A percentile compares a stretch with the other conserved stretches of the same genome.
These are phyloP conservation scores for Nemopilema nomurai DNA, from an alignment of 30 jellyfish, hydroid and myxozoan species.

Conservation along the genomic window DNA sequence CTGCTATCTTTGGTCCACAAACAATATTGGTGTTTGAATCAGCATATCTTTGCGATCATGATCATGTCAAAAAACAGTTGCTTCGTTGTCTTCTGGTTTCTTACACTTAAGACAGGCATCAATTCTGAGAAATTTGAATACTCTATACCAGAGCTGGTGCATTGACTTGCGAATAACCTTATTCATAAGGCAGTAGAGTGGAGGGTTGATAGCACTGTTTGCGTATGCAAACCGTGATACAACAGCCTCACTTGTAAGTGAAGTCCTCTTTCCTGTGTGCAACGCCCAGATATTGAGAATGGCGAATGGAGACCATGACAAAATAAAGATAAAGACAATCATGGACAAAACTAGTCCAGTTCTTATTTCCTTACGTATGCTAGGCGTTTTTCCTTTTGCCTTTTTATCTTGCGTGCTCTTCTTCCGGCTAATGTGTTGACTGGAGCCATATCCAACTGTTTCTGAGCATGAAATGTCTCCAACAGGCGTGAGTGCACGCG, in stretches of 20 bases:
- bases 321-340: slow-evolving; percentile 48
- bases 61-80: slow-evolving; percentile 1
- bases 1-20: too few species aligned
- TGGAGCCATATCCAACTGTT: neutral
- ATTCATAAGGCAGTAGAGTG: slow-evolving; percentile 65
- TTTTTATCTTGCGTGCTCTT: neutral
- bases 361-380: slow-evolving; percentile 49
- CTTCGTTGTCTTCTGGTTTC: slow-evolving; percentile 19
- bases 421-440: neutral
- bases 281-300: slow-evolving; percentile 55
- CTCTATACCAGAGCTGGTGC: slow-evolving; percentile 32
- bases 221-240: slow-evolving; percentile 65
- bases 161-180: slow-evolving; percentile 35
- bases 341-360: slow-evolving; percentile 49
- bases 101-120: slow-evolving; percentile 9
- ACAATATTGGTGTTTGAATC: too few species aligned
- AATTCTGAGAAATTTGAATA: slow-evolving; percentile 19
- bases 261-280: slow-evolving; percentile 47
- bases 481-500: neutral
- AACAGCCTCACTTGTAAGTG: slow-evolving; percentile 45
- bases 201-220: slow-evolving; percentile 71
- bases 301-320: slow-evolving; percentile 74
- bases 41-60: neutral
- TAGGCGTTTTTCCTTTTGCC: neutral
- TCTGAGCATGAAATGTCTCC: neutral